Evolutionary conservation across 2,113 vertebrate species (phyloP).

Genomic region (Todiramphus chloris): DNA sequence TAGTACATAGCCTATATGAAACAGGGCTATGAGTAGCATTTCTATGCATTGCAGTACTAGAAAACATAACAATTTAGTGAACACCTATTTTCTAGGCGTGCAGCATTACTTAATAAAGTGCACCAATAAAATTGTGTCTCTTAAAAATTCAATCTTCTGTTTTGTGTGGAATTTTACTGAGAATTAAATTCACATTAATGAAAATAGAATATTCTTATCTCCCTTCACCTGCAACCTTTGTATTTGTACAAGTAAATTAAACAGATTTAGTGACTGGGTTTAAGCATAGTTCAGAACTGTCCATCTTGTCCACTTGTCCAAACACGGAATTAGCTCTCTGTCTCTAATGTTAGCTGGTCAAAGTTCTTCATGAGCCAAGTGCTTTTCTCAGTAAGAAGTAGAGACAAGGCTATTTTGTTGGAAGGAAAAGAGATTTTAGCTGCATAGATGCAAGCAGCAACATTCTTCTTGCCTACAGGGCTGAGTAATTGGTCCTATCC

Average conservation of each 20-base stretch:
- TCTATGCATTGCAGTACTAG: neutral
- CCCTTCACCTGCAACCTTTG: neutral
- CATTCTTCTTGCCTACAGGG: neutral
- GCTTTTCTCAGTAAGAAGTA: neutral
- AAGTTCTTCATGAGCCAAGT: neutral
- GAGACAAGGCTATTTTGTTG: neutral
- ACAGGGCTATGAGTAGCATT: neutral
- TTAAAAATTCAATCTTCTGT: neutral
- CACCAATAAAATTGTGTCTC: neutral
- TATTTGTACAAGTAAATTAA: neutral
- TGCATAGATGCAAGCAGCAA: neutral
- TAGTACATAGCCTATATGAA: neutral
- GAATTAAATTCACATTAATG: neutral
- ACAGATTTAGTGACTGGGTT: neutral
- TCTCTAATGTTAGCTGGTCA: neutral
- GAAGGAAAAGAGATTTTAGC: neutral
- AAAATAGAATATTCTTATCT: neutral
- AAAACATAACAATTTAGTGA: neutral
- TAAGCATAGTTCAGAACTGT: neutral
- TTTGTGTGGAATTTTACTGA: neutral
- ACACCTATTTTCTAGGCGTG: neutral
- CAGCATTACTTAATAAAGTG: neutral
- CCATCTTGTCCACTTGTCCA: neutral
- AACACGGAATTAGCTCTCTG: neutral
- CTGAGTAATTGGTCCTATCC: neutral